Evolutionary conservation across 2,888 invertebrate genomes (phyloP), one percentile per base, ranked within the genome.

Genomic region (Onthophagus sagittarius): DNA sequence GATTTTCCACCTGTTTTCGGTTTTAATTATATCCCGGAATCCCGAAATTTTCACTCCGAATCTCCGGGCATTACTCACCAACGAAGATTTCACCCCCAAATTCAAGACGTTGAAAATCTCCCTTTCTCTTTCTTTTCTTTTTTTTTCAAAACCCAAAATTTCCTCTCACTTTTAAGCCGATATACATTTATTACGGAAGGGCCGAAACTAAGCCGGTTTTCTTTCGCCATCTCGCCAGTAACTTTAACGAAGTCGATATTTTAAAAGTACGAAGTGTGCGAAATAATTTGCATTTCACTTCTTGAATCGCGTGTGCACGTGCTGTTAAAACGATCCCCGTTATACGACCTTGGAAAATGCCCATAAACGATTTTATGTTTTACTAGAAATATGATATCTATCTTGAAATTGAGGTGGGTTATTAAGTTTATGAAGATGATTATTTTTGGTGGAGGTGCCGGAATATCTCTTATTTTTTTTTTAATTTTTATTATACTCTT

Each of bases 1-100:
- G 81, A 81, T 80, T 81, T 80, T 77, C 80, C 79, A 81, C 80
- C 80, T 81, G 80, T 81, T 81, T 81, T 80, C 77, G 77, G 79
- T 77, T 79, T 79, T 79, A 80, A 73, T 75, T 73, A 73, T 72
- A 73, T 69, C 75, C 72, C 32, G 2, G n/a, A 31, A 65, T 65
- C 65, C 67, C 67, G 39, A 53, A 53, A 53, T 53, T 53, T 53
- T 53, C 39, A 11, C 39, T 7, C 39, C 39, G 11, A 53, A 53
- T 53, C 39, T 53, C 39, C 9, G 39, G 39, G 39, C 39, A 53
- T 53, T 53, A 53, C 39, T 53, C 39, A 53, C 39, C 23, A 23
- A 53, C 4, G 9, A 7, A 9, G 39, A 53, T 53, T 11, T 53
- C 39, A 1, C 11, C 11, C 39, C 39, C 11, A 7, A 53, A 9